Base-by-base conservation (phyloP, 2,797 vertebrate genomes). In the Paguma larvata region DNA sequence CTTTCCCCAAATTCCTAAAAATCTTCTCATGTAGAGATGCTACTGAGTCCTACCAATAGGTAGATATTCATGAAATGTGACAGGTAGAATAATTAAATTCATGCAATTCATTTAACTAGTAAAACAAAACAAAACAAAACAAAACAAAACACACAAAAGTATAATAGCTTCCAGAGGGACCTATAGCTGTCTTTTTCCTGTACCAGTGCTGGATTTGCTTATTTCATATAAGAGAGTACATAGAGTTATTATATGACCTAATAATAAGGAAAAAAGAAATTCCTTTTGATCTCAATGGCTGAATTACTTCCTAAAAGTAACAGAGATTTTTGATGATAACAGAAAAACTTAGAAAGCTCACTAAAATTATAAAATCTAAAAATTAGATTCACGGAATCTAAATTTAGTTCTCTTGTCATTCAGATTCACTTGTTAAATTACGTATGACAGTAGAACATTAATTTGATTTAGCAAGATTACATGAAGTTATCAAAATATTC, bases 41-140 rank as follows among this genome's bases (percentile, higher is more conserved):
- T 41, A 70, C 11, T 48, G 38, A 63, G 13, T 84, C 38, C 38
- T 38, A 38, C 38, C 38, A 38, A 38, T 41, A 70, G 48, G 32
- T 65, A 82, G 23, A 80, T 6, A 72, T n/a, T 85, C 18, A 85
- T 93, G 16, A 82, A 67, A 93, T 72, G n/a, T 70, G 68, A 85
- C 30, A 44, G 78, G 15, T 6, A 46, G 27, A 89, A 30, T 68
- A 92, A 92, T 83, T 92, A 51, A 94, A 95, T 75, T 92, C 56
- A 75, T 13, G 84, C 1, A 73, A 62, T 79, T 94, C 59, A 5
- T 85, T 92, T 75, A 80, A 41, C n/a, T 85, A 23, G 8, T 38
- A n/a, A 80, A 62, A 51, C 68, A 78, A 89, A 3, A 21, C 8
- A 59, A 80, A 62, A 51, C 68, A 78, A 89, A 3, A 21, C 8